These are phyloP conservation scores for Drosophila sturtevanti DNA, from an alignment of 1,140 invertebrate genomes.

Conservation along the genomic window DNA sequence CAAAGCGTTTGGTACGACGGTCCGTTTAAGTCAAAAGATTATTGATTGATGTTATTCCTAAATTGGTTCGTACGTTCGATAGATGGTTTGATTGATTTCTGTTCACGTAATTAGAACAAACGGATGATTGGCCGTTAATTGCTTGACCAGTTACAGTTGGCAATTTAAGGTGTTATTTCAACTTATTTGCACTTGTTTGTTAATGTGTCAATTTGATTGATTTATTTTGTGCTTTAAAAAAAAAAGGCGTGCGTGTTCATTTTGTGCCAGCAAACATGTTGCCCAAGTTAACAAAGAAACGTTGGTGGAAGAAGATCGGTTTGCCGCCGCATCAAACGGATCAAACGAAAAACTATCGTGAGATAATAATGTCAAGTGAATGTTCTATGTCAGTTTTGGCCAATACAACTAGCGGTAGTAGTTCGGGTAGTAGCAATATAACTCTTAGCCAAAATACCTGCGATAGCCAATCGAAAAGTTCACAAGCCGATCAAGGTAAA, in stretches of 20 bases:
- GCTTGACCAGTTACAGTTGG: constrained; percentile 29
- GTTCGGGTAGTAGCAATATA: constrained; percentile 36
- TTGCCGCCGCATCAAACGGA: constrained; percentile 62
- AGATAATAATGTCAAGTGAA: constrained; percentile 58
- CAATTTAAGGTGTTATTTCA: constrained; percentile 28
- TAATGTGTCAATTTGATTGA: constrained; percentile 74
- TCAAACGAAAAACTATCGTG: constrained; percentile 55
- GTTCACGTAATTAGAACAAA: constrained; percentile 81
- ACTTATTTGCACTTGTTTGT: constrained; percentile 29
- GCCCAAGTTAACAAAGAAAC: constrained; percentile 53
- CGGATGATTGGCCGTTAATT: constrained; percentile 79
- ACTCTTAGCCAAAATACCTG: constrained; percentile 35
- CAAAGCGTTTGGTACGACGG: constrained; percentile 44
- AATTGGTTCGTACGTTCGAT: constrained; percentile 7
- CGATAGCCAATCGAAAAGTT: constrained; percentile 64
- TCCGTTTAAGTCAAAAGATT: not conserved
- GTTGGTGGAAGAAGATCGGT: constrained; percentile 74
- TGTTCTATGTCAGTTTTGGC: constrained; percentile 53
- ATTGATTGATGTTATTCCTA: too few relatives aligned
- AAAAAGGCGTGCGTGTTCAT: constrained; percentile 12
- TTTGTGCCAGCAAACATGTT: constrained; percentile 7
- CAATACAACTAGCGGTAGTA: constrained; percentile 43
- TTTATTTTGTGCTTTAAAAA: constrained; percentile 45
- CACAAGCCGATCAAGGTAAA: constrained; percentile 66
- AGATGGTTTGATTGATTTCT: constrained; percentile 42